Conservation (phyloP, 2,113 vertebrate species). For the Chionodraco myersi region DNA sequence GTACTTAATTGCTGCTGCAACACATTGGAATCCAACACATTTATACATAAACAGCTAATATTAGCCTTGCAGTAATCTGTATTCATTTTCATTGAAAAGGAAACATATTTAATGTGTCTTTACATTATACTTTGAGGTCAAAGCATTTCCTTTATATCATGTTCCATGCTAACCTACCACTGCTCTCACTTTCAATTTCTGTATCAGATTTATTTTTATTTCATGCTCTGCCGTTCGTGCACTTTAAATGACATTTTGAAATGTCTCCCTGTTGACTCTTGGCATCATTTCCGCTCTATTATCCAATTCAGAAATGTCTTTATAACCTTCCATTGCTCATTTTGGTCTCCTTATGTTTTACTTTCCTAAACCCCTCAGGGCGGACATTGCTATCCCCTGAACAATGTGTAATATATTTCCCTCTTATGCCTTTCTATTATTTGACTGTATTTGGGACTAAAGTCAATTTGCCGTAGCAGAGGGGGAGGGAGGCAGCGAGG, state of each 20-base stretch:
- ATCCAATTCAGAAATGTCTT: constrained; percentile 37
- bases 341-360: constrained; percentile 23
- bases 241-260: constrained; percentile 38
- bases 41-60: neutral
- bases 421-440: constrained; percentile 27
- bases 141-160: constrained; percentile 4
- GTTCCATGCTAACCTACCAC: neutral
- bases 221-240: neutral
- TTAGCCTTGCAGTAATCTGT: neutral
- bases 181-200: neutral
- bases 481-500: constrained; percentile 31
- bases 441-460: constrained; percentile 34
- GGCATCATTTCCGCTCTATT: constrained; percentile 36
- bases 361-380: constrained; percentile 19
- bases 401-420: constrained; percentile 32
- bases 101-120: neutral
- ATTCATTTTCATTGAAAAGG: neutral
- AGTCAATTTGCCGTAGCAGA: constrained; percentile 44
- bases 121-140: constrained; percentile 2
- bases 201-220: constrained; percentile 26
- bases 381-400: constrained; percentile 34
- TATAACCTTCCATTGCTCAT: constrained; percentile 17
- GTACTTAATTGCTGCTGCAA: neutral
- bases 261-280: constrained; percentile 47
- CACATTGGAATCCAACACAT: neutral